Percentiles rank a stretch among this genome's conserved stretches.
Evolutionary conservation across 92 coral and sea anemone genomes (phyloP).

Genomic region (Porites divaricata): DNA sequence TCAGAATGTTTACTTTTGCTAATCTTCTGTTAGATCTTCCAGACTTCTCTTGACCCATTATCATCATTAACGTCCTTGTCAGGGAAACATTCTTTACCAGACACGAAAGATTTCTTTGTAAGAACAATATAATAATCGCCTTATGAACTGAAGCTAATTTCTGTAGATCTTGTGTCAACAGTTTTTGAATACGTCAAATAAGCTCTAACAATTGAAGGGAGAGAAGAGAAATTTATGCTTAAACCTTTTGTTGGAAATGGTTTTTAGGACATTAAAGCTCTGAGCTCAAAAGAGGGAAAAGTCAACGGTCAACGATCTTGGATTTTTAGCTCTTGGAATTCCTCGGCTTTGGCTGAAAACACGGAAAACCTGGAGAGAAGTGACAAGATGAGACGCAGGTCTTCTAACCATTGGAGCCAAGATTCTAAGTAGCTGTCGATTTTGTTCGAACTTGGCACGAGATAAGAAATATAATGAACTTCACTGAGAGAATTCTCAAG

Average conservation of each 20-base stretch:
- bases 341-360: not conserved
- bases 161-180: not conserved
- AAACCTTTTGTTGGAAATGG: too few species aligned
- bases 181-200: not conserved
- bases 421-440: conserved; percentile 41
- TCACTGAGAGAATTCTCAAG: conserved; percentile 25
- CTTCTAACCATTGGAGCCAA: conserved; percentile 34
- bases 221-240: too few species aligned
- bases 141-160: not conserved
- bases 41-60: not conserved
- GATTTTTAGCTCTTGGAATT: conserved; percentile 14
- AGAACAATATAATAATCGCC: conserved; percentile 39
- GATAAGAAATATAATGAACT: conserved; percentile 18
- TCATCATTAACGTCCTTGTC: not conserved
- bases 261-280: too few species aligned
- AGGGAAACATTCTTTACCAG: not conserved
- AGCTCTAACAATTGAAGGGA: too few species aligned
- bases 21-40: conserved; percentile 13
- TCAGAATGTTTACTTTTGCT: not conserved
- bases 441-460: conserved; percentile 25
- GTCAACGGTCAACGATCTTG: too few species aligned
- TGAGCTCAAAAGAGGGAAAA: not conserved
- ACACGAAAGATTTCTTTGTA: conserved; percentile 10
- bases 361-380: not conserved
- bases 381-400: conserved; percentile 16